Conservation (phyloP, 2,113 vertebrate genomes). For the Danionella cerebrum region DNA sequence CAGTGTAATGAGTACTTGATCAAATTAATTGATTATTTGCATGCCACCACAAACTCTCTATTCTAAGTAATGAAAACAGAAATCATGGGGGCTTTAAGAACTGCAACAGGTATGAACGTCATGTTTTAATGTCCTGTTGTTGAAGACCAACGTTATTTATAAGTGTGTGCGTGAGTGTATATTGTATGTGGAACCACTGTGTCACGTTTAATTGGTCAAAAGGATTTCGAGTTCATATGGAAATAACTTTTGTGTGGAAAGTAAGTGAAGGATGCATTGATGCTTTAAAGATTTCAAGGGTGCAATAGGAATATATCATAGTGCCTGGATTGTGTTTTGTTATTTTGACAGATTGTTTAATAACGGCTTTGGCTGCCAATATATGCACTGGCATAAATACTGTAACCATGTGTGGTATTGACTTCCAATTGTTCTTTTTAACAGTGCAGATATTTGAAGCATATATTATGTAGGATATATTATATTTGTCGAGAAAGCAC, state of each 20-base stretch:
- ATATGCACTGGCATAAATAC: slow-evolving; percentile 48
- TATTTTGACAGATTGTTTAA: slow-evolving; percentile 27
- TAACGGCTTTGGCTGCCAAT: neutral
- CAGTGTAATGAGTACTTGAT: slow-evolving; percentile 1
- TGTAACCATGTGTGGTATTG: slow-evolving; percentile 36
- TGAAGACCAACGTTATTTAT: slow-evolving; percentile 37
- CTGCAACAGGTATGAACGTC: slow-evolving; percentile 8
- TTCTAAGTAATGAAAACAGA: neutral
- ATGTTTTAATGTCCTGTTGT: slow-evolving; percentile 19
- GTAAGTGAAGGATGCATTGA: slow-evolving; percentile 32
- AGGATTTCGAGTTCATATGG: neutral
- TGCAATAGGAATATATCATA: neutral
- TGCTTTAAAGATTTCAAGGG: slow-evolving; percentile 33
- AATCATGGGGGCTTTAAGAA: neutral
- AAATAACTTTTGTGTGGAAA: neutral
- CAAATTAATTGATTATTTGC: neutral
- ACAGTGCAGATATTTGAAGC: slow-evolving; percentile 39
- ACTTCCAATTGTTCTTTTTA: slow-evolving; percentile 8
- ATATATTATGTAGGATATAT: slow-evolving; percentile 41
- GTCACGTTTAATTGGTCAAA: neutral
- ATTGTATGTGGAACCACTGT: neutral
- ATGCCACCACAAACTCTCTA: neutral
- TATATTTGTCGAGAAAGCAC: slow-evolving; percentile 43
- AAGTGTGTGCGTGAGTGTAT: slow-evolving; percentile 11
- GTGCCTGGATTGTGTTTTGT: slow-evolving; percentile 28